These are phyloP conservation scores for Xestoiulus laeticollis DNA, from an alignment of 2,888 invertebrate genomes.

Conservation along the genomic window DNA sequence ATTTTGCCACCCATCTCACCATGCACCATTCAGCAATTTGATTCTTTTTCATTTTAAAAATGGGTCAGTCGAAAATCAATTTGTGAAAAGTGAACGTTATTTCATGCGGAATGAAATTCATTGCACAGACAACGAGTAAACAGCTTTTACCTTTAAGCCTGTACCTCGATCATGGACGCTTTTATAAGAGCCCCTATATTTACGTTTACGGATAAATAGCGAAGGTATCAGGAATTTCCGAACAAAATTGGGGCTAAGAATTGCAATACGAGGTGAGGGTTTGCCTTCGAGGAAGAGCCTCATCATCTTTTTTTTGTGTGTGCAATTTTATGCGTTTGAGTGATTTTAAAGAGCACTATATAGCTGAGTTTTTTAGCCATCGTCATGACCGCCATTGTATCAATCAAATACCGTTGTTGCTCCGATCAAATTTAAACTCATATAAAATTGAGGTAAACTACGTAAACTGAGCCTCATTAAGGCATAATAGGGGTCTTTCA, in stretches of 20 bases:
- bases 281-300: not conserved
- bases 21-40: slow-evolving; percentile 9
- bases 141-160: not conserved
- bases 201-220: not conserved
- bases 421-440: too few species aligned
- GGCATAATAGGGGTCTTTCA: too few species aligned
- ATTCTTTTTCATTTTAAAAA: not conserved
- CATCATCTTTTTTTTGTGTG: not conserved
- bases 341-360: not conserved
- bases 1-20: slow-evolving; percentile 3
- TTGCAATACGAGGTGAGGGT: not conserved
- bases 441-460: too few species aligned
- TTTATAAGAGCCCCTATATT: not conserved
- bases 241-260: slow-evolving; percentile 9
- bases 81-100: slow-evolving; percentile 20
- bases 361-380: too few species aligned
- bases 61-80: slow-evolving; percentile 43
- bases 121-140: not conserved
- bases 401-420: too few species aligned
- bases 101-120: slow-evolving; percentile 41
- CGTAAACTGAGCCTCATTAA: too few species aligned
- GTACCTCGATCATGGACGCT: not conserved
- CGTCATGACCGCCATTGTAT: too few species aligned
- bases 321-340: not conserved
- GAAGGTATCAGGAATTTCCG: not conserved